Evolutionary conservation across 2,888 invertebrate species (phyloP).

Genomic region (Mystacides longicornis): DNA sequence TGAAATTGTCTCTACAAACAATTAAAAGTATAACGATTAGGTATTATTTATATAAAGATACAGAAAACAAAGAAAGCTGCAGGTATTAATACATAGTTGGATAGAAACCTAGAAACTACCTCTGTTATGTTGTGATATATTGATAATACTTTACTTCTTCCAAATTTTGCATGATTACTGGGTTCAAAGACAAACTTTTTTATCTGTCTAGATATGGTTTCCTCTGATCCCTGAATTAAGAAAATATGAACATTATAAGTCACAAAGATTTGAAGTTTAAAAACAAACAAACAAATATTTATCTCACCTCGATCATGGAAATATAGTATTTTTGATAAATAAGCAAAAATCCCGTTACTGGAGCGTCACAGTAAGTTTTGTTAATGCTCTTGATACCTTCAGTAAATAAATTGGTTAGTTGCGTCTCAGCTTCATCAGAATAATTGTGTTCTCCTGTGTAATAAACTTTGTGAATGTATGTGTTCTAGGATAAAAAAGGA

Average conservation of each 20-base stretch:
- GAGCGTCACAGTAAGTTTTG: constrained; percentile 18
- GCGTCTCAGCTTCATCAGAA: constrained; percentile 4
- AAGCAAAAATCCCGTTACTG: constrained; percentile 18
- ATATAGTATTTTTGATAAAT: constrained; percentile 19
- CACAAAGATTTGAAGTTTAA: background rate
- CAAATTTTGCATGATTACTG: constrained; percentile 6
- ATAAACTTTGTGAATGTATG: constrained; percentile 8
- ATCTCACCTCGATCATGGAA: constrained; percentile 19
- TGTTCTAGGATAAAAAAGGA: constrained; percentile 12
- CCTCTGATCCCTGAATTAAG: constrained; percentile 21
- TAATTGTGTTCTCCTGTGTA: constrained; percentile 19
- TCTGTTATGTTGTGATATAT: constrained; percentile 21
- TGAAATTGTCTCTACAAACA: background rate
- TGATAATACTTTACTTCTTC: constrained; percentile 18
- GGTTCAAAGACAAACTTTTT: constrained; percentile 3
- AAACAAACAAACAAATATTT: background rate
- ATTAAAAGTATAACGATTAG: background rate
- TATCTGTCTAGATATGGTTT: constrained; percentile 19
- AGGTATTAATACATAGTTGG: background rate
- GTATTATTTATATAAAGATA: background rate
- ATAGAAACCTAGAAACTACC: constrained; percentile 9
- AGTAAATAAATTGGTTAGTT: constrained; percentile 11
- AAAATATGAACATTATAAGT: background rate
- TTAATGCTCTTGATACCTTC: constrained; percentile 12
- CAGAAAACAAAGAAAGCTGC: background rate